These are phyloP conservation scores for Noctua comes DNA, from an alignment of 2,888 invertebrate species.

Conservation along the genomic window DNA sequence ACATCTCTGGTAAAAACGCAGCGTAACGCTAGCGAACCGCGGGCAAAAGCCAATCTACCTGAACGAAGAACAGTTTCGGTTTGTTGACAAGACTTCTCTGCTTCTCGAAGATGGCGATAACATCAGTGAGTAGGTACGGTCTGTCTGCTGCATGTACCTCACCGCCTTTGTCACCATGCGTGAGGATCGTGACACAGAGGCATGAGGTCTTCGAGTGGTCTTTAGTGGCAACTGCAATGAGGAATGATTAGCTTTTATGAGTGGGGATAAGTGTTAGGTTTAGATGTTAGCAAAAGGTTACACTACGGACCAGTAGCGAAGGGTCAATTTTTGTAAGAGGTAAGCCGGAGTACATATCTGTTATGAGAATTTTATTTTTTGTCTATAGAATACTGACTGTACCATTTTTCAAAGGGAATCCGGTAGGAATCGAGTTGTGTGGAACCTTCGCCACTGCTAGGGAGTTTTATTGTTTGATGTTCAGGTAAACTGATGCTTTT, in stretches of 20 bases:
- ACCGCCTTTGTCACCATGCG: constrained; percentile 77
- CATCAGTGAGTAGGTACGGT: constrained; percentile 74
- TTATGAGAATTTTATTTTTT: no score
- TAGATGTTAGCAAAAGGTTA: background rate
- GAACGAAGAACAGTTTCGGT: constrained; percentile 81
- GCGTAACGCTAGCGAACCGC: background rate
- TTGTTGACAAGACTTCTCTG: constrained; percentile 73
- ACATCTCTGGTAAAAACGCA: no score
- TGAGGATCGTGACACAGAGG: constrained; percentile 78
- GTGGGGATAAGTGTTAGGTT: background rate
- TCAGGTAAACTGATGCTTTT: no score
- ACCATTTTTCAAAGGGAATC: no score
- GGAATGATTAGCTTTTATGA: background rate
- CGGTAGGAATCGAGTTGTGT: no score
- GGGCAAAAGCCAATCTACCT: constrained; percentile 64
- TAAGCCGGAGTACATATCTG: no score
- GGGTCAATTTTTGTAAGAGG: no score
- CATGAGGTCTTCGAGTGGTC: constrained; percentile 80
- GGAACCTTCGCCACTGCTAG: no score
- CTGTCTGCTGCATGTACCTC: constrained; percentile 76
- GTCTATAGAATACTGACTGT: no score
- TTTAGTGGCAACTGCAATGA: constrained; percentile 71
- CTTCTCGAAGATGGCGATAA: constrained; percentile 71
- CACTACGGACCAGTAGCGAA: background rate
- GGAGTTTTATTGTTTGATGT: no score